Percentiles rank a stretch among this genome's conserved stretches.
These are phyloP conservation scores for Heterocephalus glaber DNA, from an alignment of 2,113 vertebrate genomes.

Conservation along the genomic window DNA sequence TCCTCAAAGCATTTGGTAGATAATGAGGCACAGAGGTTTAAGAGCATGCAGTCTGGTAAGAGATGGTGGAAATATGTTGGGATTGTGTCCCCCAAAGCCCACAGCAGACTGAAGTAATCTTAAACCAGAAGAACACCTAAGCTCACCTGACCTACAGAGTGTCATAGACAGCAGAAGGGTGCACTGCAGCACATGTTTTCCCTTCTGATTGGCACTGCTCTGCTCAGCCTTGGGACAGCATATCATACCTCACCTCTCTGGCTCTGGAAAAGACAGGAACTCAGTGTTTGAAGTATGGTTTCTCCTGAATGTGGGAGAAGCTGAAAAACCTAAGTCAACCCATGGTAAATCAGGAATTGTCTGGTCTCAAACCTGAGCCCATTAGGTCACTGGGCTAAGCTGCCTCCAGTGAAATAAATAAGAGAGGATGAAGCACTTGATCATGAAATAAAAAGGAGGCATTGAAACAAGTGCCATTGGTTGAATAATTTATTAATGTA, in stretches of 20 bases:
- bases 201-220: rapidly evolving
- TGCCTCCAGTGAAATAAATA: neutral
- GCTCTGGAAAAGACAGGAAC: neutral
- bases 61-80: neutral
- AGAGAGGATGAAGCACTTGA: neutral
- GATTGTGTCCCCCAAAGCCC: neutral
- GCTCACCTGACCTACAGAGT: neutral
- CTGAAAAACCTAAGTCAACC: neutral
- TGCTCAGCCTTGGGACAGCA: neutral
- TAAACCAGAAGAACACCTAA: neutral
- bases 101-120: neutral
- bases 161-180: too few relatives aligned
- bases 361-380: neutral
- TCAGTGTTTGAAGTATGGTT: neutral
- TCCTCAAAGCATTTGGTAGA: neutral
- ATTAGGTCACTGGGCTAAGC: neutral
- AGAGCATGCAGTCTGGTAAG: neutral
- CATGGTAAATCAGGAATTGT: neutral
- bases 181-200: neutral
- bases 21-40: neutral
- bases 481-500: neutral
- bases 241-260: neutral
- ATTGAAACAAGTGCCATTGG: neutral
- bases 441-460: neutral
- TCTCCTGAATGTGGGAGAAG: neutral